These are phyloP conservation scores for Scopus umbretta DNA, from an alignment of 2,113 vertebrate genomes.

Conservation along the genomic window DNA sequence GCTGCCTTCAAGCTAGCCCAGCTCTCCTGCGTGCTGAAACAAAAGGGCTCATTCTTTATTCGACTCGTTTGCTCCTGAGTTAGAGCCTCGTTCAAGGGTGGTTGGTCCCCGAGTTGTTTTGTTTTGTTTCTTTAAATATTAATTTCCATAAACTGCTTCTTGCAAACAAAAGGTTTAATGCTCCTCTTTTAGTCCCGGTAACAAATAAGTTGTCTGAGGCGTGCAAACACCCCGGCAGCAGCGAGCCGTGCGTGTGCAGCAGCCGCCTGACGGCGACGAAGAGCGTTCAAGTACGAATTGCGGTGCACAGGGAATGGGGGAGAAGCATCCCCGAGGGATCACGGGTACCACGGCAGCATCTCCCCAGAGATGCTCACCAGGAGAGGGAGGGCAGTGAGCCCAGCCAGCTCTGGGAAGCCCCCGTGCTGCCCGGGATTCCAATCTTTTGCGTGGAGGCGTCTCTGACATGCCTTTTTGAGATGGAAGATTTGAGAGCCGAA, in stretches of 20 bases:
- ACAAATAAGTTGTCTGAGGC: slow-evolving; percentile 34
- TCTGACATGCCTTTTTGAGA: slow-evolving; percentile 11
- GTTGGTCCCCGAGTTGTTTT: slow-evolving; percentile 32
- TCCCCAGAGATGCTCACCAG: rapidly evolving
- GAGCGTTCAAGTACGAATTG: rapidly evolving
- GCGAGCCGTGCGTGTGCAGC: neutral
- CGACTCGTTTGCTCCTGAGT: slow-evolving; percentile 15
- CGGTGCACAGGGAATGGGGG: rapidly evolving
- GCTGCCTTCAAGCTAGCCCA: neutral
- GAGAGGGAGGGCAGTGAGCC: neutral
- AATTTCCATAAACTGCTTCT: slow-evolving; percentile 53
- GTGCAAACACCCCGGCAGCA: neutral
- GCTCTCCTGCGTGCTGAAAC: neutral
- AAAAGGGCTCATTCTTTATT: slow-evolving; percentile 4
- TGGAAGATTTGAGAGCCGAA: slow-evolving; percentile 38
- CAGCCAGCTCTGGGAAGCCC: rapidly evolving
- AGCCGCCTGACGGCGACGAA: neutral
- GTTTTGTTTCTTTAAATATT: slow-evolving; percentile 60
- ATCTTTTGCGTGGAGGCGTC: neutral
- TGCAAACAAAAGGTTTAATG: slow-evolving; percentile 35
- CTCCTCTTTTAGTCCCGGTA: slow-evolving; percentile 24
- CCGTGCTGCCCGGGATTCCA: neutral
- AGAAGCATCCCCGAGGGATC: neutral
- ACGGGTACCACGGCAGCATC: neutral
- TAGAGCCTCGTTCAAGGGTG: slow-evolving; percentile 44